phyloP scores from a whole-genome alignment of 2,888 invertebrate genomes.

The Diachrysia chrysitis region DNA sequence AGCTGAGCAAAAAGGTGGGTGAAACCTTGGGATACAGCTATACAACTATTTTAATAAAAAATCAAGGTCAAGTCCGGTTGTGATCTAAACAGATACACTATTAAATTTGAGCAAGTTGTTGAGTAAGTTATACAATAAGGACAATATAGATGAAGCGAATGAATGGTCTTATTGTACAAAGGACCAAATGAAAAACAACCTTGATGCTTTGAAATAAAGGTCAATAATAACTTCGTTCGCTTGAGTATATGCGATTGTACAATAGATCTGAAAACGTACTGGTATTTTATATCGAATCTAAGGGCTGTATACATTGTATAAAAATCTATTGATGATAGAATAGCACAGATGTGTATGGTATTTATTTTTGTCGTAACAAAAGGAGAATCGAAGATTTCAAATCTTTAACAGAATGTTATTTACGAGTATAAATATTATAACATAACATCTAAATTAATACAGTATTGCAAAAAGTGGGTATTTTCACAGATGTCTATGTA shows the following conservation, averaged over 20 bases:
- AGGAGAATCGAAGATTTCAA: not conserved
- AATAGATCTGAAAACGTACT: not conserved
- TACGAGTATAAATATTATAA: not conserved
- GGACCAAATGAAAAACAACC: not conserved
- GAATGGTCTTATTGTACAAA: not conserved
- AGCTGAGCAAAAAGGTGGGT: too few species aligned
- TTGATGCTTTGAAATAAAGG: not conserved
- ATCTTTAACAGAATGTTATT: not conserved
- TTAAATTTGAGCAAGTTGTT: not conserved
- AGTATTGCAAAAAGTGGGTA: slow-evolving; percentile 15
- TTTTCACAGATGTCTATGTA: slow-evolving; percentile 12
- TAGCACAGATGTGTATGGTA: not conserved
- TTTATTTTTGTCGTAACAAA: not conserved
- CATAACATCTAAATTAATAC: not conserved
- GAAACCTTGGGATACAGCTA: too few species aligned
- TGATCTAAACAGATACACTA: not conserved
- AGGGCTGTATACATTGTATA: slow-evolving; percentile 1
- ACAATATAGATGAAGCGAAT: not conserved
- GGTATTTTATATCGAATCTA: not conserved
- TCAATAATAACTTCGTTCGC: not conserved
- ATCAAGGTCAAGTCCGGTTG: not conserved
- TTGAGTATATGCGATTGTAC: not conserved
- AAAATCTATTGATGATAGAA: not conserved
- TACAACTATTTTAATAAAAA: not conserved
- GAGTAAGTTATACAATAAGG: not conserved